Base-by-base conservation (phyloP, 2,797 vertebrate genomes). In the Anolis apletophallus region DNA sequence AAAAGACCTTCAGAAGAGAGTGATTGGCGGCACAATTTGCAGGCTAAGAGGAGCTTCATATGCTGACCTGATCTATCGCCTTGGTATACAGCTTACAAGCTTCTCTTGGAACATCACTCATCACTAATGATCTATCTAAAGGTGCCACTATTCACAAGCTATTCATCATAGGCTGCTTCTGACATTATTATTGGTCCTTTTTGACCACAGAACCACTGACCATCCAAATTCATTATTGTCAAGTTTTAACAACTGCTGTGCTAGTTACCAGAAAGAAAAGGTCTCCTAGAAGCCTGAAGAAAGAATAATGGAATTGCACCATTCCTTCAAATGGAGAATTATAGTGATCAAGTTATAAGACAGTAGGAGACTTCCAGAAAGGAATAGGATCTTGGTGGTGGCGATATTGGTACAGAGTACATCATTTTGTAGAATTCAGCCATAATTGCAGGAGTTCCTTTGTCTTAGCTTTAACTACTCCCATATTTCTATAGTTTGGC, bases 51-150 rank as follows among this genome's bases (percentile, higher is more conserved):
- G 81, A 84, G 83, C 71, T 90, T 90, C 92, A 89, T 85, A 88
- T 90, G 89, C 86, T 88, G 87, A 88, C 84, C 83, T 93, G 93
- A 94, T 90, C 87, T 92, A 93, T 94, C 88, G 80, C 91, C 90
- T 87, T 84, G 89, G 88, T 87, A 83, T 75, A 89, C 91, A 90
- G 91, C 93, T 94, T 93, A 91, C 91, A 90, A 84, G 88, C 85
- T 90, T 86, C 90, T 83, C 40, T 76, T 89, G 84, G 0, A 72
- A 81, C 94, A 93, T 94, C 91, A 91, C 79, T 93, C 93, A 95
- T 81, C 90, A 36, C 87, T 93, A 94, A 94, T 54, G 80, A 89
- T 88, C 85, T 80, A 85, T 77, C 79, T 82, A 72, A 78, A 46
- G 67, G 23, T 85, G 80, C 89, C 85, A 88, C 90, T 90, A 86